Percentiles rank a stretch among this genome's conserved stretches.
phyloP scores from a whole-genome alignment of 2,888 invertebrate species.

The Brassicogethes aeneus region DNA sequence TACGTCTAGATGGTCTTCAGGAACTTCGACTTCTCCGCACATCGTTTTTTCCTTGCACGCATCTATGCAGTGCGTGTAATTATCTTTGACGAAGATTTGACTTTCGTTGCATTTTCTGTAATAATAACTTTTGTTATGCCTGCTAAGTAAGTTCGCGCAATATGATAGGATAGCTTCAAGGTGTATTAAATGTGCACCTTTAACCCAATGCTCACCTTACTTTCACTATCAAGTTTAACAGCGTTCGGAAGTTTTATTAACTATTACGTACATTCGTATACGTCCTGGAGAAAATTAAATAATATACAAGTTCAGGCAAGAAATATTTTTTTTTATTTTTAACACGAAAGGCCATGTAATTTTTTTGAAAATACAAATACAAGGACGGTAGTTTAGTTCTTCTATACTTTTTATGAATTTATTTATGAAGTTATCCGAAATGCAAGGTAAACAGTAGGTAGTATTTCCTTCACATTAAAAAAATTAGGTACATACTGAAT shows the following conservation, averaged over 20 bases:
- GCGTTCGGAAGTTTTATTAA: background rate
- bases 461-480: too few species aligned
- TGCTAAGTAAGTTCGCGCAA: background rate
- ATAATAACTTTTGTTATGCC: slow-evolving; percentile 19
- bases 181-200: slow-evolving; percentile 1
- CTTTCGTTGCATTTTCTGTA: slow-evolving; percentile 80
- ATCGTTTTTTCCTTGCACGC: slow-evolving; percentile 74
- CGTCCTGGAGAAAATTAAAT: too few species aligned
- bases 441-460: too few species aligned
- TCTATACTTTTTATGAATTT: too few species aligned
- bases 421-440: too few species aligned
- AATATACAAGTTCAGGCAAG: too few species aligned
- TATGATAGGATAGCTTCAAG: background rate
- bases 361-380: too few species aligned
- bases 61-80: slow-evolving; percentile 80
- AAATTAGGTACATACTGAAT: too few species aligned
- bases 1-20: slow-evolving; percentile 86
- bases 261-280: too few species aligned
- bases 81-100: slow-evolving; percentile 77
- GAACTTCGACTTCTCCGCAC: slow-evolving; percentile 94
- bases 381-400: too few species aligned
- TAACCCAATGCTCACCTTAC: background rate
- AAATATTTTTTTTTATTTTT: too few species aligned
- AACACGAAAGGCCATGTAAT: too few species aligned
- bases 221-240: slow-evolving; percentile 1